Percentiles rank a stretch among this genome's conserved stretches.
phyloP scores from a whole-genome alignment of 2,113 vertebrate species.

The Platichthys stellatus region DNA sequence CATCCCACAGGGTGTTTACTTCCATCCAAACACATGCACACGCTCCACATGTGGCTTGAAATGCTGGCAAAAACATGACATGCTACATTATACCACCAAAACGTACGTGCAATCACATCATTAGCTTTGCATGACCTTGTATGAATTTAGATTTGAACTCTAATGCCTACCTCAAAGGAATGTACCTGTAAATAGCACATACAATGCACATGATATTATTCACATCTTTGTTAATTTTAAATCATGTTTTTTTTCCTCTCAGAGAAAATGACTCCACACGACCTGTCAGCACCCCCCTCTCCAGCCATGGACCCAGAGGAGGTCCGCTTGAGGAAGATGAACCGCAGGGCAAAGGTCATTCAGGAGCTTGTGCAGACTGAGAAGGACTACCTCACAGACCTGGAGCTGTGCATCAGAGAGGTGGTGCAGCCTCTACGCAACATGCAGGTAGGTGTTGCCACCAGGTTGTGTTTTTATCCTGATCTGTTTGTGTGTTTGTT shows the following conservation, averaged over 20 bases:
- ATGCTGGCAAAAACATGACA: constrained; percentile 25
- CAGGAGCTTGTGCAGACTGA: constrained; percentile 93
- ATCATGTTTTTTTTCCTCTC: constrained; percentile 4
- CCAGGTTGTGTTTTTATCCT: background rate
- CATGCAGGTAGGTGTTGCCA: constrained; percentile 82
- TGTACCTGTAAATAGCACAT: background rate
- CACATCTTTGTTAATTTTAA: background rate
- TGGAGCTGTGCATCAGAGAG: constrained; percentile 91
- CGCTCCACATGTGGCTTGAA: constrained; percentile 33
- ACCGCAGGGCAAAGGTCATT: constrained; percentile 89
- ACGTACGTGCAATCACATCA: background rate
- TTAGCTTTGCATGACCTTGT: background rate
- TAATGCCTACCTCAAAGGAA: too few relatives aligned
- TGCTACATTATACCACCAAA: background rate
- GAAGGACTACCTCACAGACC: constrained; percentile 87
- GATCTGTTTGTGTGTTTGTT: background rate
- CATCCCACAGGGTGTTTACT: constrained; percentile 33
- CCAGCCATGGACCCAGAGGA: constrained; percentile 82
- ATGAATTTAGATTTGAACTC: too few relatives aligned
- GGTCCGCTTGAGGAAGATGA: constrained; percentile 85
- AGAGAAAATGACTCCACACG: constrained; percentile 92
- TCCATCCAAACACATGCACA: background rate
- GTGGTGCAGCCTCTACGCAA: constrained; percentile 90
- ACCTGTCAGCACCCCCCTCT: constrained; percentile 63
- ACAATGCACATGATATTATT: background rate